phyloP scores from a whole-genome alignment of 1,140 invertebrate genomes.

The Pomacea maculata region DNA sequence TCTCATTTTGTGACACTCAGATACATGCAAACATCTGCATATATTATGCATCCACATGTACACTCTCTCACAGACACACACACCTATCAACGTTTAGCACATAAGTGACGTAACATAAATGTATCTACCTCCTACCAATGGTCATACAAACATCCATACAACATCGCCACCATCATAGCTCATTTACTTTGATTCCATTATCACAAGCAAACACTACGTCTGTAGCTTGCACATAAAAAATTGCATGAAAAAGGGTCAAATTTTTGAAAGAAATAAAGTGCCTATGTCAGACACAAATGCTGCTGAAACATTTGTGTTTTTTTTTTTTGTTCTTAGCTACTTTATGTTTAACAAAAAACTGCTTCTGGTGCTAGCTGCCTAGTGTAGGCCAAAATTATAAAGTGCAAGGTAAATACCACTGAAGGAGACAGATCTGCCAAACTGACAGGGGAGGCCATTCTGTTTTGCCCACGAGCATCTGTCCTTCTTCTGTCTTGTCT shows the following conservation, averaged over 20 bases:
- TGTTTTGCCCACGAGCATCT: constrained; percentile 12
- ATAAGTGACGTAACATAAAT: not conserved
- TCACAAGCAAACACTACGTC: not conserved
- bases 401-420: not conserved
- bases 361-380: no score
- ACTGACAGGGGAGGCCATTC: not conserved
- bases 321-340: not conserved
- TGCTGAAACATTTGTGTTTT: not conserved
- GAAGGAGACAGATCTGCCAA: not conserved
- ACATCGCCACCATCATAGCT: not conserved
- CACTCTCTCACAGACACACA: not conserved
- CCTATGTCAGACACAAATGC: no score
- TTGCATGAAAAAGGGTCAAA: not conserved
- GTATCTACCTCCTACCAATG: not conserved
- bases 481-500: constrained; percentile 39
- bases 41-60: not conserved
- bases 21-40: not conserved
- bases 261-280: no score
- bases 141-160: not conserved
- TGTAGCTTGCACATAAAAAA: not conserved
- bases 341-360: not conserved
- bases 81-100: not conserved
- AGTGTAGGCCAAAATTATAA: not conserved
- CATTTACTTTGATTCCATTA: not conserved
- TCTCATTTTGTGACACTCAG: not conserved